Base-by-base conservation (phyloP, 2,797 vertebrate species). In the Spatula clypeata region DNA sequence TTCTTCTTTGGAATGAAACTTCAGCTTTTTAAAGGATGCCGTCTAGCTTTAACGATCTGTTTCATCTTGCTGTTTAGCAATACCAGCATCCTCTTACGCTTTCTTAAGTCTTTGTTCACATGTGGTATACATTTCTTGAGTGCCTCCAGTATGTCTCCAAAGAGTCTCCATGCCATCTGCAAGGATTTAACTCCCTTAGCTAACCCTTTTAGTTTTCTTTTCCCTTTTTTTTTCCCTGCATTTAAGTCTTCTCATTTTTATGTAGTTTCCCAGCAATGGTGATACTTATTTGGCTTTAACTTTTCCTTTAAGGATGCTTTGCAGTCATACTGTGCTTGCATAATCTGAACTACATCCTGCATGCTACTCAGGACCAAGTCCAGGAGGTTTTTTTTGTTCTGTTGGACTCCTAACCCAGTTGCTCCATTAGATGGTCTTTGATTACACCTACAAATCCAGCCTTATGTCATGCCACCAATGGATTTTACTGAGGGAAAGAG, bases 91-190 rank as follows among this genome's bases (percentile, higher is more conserved):
- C 21, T 61, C 49, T 88, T 81, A 71, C 9, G 36, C 65, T 74
- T 86, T 91, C 42, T 81, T 57, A 77, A 86, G 40, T 65, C 49
- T 72, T 86, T 90, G 65, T 84, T 84, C 54, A 77, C 65, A 45
- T 5, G 17, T 53, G 42, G 34, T 71, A n/a, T 53, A 36, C 19
- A 57, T 83, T 88, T 90, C 44, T 83, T 77, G 24, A 88, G 79
- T 42, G 73, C 19, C 44, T 72, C 27, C 40, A 53, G 21, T n/a
- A 64, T 24, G 24, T 85, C 17, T 19, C 31, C 49, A 61, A 61
- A 89, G 34, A 66, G n/a, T 42, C n/a, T 73, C 47, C 23, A 34
- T 49, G 61, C 44, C 76, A 67, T 90, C 76, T 88, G 61, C 73
- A 88, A 83, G 24, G 31, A 83, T 42, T 91, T 75, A 90, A 71